Evolutionary conservation across 2,888 invertebrate genomes (phyloP).

Genomic region (Hypomecis atomaria): DNA sequence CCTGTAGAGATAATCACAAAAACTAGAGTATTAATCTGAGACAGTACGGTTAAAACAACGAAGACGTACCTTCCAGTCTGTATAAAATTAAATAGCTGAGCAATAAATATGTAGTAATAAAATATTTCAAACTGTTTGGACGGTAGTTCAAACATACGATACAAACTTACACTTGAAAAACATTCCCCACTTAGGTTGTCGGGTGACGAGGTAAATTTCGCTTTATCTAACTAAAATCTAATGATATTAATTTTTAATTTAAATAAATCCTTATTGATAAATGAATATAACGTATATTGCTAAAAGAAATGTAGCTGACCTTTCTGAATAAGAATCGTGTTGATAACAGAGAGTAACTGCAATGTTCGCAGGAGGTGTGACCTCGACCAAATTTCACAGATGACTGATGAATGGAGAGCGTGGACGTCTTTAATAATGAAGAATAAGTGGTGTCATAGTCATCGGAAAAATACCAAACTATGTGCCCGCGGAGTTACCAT

Average conservation of each 20-base stretch:
- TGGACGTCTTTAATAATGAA: neutral
- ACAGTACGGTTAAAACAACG: too few relatives aligned
- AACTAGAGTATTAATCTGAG: too few relatives aligned
- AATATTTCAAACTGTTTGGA: too few relatives aligned
- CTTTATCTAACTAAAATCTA: too few relatives aligned
- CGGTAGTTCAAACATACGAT: too few relatives aligned
- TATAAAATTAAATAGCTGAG: too few relatives aligned
- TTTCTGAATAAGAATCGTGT: conserved; percentile 24
- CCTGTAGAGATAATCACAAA: neutral
- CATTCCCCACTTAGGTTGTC: too few relatives aligned
- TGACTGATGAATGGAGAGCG: conserved; percentile 50
- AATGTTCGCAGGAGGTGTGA: conserved; percentile 45
- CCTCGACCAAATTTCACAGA: conserved; percentile 53
- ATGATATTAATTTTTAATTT: too few relatives aligned
- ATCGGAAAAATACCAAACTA: conserved; percentile 55
- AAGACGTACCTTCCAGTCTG: too few relatives aligned
- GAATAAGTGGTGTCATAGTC: conserved; percentile 34
- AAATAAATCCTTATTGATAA: too few relatives aligned
- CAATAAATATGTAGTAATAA: too few relatives aligned
- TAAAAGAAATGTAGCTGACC: conserved; percentile 29
- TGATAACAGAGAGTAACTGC: neutral
- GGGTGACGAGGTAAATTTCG: neutral
- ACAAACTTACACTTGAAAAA: too few relatives aligned
- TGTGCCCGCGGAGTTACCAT: neutral
- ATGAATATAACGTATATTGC: neutral